Conservation (phyloP, 2,113 vertebrate genomes). For the Crotophaga sulcirostris region DNA sequence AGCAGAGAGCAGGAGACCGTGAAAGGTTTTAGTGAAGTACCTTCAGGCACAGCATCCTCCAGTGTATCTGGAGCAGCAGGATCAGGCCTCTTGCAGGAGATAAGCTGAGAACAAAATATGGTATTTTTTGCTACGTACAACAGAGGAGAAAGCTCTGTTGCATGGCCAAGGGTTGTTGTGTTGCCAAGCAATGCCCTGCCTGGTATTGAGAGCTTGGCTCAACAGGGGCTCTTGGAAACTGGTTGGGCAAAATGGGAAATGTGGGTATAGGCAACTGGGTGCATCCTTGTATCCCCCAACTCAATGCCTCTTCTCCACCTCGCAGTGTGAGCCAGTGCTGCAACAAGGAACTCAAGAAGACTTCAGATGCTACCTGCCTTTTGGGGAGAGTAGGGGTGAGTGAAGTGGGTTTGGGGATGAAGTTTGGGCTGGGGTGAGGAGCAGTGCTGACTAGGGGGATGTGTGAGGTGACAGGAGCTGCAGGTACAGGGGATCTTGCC, state of each 20-base stretch:
- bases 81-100: neutral
- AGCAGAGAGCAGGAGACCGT: neutral
- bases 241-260: neutral
- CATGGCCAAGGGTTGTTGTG: neutral
- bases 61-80: neutral
- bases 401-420: neutral
- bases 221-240: too few species aligned
- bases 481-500: neutral
- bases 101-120: neutral
- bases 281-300: neutral
- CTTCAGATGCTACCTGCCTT: neutral
- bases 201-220: fast-evolving
- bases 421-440: neutral
- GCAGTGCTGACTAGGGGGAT: fast-evolving
- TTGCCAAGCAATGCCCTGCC: neutral
- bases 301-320: neutral
- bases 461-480: neutral
- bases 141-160: neutral
- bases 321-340: neutral
- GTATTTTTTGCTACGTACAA: neutral
- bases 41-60: neutral
- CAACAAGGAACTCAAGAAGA: fast-evolving
- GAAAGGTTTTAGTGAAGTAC: neutral
- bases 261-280: fast-evolving
- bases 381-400: neutral